These are phyloP conservation scores for Drosophila kepulauana DNA, from an alignment of 1,140 invertebrate species.

Conservation along the genomic window DNA sequence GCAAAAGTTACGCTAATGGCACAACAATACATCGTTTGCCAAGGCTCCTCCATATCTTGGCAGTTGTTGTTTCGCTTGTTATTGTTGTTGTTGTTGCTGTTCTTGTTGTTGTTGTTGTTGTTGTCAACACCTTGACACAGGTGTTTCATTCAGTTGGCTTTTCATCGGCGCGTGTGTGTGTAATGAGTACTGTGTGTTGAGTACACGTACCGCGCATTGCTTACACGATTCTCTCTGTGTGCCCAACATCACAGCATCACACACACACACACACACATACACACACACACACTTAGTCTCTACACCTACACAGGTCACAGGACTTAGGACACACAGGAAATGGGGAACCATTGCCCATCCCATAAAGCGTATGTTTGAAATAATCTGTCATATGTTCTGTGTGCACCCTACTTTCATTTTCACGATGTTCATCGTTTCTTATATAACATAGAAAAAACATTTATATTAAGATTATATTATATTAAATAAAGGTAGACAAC, in stretches of 20 bases:
- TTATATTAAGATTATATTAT: too few species aligned
- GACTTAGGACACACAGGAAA: constrained; percentile 2
- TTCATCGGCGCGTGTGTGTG: constrained; percentile 45
- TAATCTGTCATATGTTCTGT: constrained; percentile 70
- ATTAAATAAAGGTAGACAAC: too few species aligned
- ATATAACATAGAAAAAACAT: background rate
- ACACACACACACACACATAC: constrained; percentile 27
- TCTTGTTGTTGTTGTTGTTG: constrained; percentile 30
- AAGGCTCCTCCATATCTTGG: constrained; percentile 19
- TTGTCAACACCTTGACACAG: constrained; percentile 69
- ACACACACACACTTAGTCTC: constrained; percentile 8
- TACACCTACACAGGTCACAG: constrained; percentile 17
- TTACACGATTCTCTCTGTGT: constrained; percentile 34
- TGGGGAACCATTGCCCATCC: background rate
- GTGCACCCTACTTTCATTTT: constrained; percentile 5
- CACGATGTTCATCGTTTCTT: background rate
- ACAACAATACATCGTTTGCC: constrained; percentile 50
- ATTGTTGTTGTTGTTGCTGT: constrained; percentile 52
- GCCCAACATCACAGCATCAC: background rate
- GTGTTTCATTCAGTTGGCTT: constrained; percentile 56
- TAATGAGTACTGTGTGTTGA: constrained; percentile 57
- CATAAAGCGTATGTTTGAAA: constrained; percentile 39
- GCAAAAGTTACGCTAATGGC: constrained; percentile 53
- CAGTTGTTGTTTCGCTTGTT: background rate
- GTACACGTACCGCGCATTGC: constrained; percentile 68